Base-by-base conservation (phyloP, 2,113 vertebrate genomes). In the Syngnathus scovelli region DNA sequence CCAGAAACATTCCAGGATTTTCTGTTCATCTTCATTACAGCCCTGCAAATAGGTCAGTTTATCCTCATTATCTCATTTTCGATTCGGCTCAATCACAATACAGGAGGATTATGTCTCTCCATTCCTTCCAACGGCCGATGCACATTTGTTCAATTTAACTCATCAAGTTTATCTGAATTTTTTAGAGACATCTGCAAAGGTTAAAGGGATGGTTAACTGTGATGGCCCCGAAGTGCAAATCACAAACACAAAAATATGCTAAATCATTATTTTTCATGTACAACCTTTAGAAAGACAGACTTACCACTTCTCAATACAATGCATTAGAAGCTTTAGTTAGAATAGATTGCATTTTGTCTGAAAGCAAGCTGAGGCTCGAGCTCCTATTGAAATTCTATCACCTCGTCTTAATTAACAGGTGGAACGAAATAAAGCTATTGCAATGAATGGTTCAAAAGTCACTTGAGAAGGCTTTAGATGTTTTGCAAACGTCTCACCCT, bases 51-150 rank as follows among this genome's bases (percentile, higher is more conserved):
- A 61, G 65, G 69, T 43, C 60, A 72, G 71, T 84, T 73, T 66
- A 63, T 87, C 76, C 81, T 72, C 66, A 64, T n/a, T 33, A 3
- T 54, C 66, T 80, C 65, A 43, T 56, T 68, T 70, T 71, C 66
- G 61, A 73, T 74, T 75, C 70, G 41, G 27, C 66, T 18, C 49
- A n/a, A 68, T 65, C 51, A 72, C 68, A 64, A 81, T 76, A 61
- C 78, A 82, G 78, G 21, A 51, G 71, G 76, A 81, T 77, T 67
- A 76, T 77, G 74, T 71, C 71, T 55, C 69, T 69, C 46, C 21
- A 5, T 16, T 41, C 38, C 48, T 37, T 37, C n/a, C 23, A 55
- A 19, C 10, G 13, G 15, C 78, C 66, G 56, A 55, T 70, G 48
- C 49, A 41, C 68, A 66, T 60, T 43, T 33, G 64, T 62, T 44